Conservation (phyloP, 1,140 invertebrate species). For the Planococcus citri region DNA sequence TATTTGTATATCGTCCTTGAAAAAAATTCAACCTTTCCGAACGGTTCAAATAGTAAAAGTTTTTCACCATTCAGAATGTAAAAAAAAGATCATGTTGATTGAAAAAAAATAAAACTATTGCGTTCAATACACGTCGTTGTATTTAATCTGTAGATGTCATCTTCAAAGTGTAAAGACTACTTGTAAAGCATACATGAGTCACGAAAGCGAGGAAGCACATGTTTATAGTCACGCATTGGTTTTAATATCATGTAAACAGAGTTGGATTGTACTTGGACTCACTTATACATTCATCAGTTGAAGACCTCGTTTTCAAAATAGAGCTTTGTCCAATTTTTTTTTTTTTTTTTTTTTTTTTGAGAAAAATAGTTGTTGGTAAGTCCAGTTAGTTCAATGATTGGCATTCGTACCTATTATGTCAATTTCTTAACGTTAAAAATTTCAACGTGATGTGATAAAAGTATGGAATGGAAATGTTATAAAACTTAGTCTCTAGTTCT, state of each 20-base stretch:
- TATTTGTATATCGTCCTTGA: too few relatives aligned
- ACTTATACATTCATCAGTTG: too few relatives aligned
- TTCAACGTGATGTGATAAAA: not conserved
- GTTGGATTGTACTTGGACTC: not conserved
- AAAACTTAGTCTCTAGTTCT: too few relatives aligned
- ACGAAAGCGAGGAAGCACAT: slow-evolving; percentile 1
- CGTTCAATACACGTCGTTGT: not conserved
- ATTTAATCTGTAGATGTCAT: not conserved
- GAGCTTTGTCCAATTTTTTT: not conserved
- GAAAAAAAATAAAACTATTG: not conserved
- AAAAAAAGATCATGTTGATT: not conserved
- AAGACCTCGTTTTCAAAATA: not conserved
- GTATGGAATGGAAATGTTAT: not conserved
- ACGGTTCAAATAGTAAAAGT: too few relatives aligned
- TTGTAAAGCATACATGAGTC: too few relatives aligned
- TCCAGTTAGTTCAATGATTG: too few relatives aligned
- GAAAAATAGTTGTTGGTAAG: too few relatives aligned
- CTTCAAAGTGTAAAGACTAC: slow-evolving; percentile 1
- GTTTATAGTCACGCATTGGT: not conserved
- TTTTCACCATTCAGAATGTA: not conserved
- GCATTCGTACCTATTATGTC: too few relatives aligned
- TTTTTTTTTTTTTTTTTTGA: too few relatives aligned
- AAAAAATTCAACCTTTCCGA: too few relatives aligned
- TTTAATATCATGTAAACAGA: not conserved
- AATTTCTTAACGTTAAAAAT: too few relatives aligned